Evolutionary conservation across 2,797 vertebrate genomes (phyloP).

Genomic region (Nasua narica): DNA sequence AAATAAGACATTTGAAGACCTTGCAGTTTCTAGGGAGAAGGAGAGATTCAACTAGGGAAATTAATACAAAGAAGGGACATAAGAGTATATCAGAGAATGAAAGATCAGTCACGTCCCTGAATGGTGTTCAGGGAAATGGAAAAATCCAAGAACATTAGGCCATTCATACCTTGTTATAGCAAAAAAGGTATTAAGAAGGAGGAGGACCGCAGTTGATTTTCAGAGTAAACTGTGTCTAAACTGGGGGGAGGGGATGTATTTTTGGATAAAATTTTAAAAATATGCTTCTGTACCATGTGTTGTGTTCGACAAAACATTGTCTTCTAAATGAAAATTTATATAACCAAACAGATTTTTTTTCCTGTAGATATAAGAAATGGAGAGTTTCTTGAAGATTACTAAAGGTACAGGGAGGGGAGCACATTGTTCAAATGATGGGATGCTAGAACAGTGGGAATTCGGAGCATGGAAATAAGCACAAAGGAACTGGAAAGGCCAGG

Average conservation of each 20-base stretch:
- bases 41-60: background rate
- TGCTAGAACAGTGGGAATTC: background rate
- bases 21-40: background rate
- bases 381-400: background rate
- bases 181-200: background rate
- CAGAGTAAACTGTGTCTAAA: background rate
- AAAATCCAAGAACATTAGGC: background rate
- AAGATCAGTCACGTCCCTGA: background rate
- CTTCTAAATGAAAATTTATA: background rate
- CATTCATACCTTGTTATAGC: background rate
- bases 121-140: background rate
- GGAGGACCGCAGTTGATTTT: background rate
- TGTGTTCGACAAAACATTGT: background rate
- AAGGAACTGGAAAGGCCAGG: background rate
- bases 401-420: background rate
- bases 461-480: background rate
- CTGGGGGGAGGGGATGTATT: background rate
- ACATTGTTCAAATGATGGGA: background rate
- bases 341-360: background rate
- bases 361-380: background rate
- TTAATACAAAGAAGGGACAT: background rate
- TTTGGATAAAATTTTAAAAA: background rate
- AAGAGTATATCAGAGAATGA: background rate
- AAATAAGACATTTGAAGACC: background rate
- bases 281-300: background rate